Evolutionary conservation across 2,797 vertebrate species (phyloP), one percentile per base, ranked within the genome.

Genomic region (Apogon talboti): DNA sequence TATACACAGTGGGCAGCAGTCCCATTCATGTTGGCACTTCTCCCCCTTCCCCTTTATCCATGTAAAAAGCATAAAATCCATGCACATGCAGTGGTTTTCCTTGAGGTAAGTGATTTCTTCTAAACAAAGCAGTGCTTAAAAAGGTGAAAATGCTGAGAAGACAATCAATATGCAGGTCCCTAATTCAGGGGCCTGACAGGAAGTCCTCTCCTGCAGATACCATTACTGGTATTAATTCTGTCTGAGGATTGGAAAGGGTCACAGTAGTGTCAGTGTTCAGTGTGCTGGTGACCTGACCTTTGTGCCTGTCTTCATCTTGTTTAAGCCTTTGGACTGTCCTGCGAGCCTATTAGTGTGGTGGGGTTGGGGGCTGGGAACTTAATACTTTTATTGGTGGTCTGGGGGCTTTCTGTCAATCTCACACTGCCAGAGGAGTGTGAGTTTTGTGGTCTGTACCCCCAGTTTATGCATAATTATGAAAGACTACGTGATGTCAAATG

Each of bases 181-280:
- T 87, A 83, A 81, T 63, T 84, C 79, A 80, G 77, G 54, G 51
- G 18, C 44, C 59, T 85, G 80, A 87, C 78, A 88, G 87, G 84
- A 89, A 89, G 86, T 84, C 38, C 66, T 82, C 72, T 69, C 62
- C 56, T 70, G 64, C 76, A 77, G 81, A 87, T 82, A 65, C 84
- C 87, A 91, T 89, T 91, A 92, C 78, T 84, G 83, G 79, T 83
- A 91, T 93, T 92, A 90, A 85, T 80, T 76, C 76, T 70, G 72
- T 69, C 75, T 57, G 66, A 60, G 74, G 78, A 84, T 68, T 74
- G 67, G 82, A 85, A 74, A 87, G 71, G 91, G 87, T 89, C 87
- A 77, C 44, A 37, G 51, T 47, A 10, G 80, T 84, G 88, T 86
- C 86, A 85, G 2, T 47, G 33, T 56, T 69, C 69, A 75, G 70